These are phyloP conservation scores for Pangasius mekongensis DNA, from an alignment of 2,797 vertebrate genomes.

Conservation along the genomic window DNA sequence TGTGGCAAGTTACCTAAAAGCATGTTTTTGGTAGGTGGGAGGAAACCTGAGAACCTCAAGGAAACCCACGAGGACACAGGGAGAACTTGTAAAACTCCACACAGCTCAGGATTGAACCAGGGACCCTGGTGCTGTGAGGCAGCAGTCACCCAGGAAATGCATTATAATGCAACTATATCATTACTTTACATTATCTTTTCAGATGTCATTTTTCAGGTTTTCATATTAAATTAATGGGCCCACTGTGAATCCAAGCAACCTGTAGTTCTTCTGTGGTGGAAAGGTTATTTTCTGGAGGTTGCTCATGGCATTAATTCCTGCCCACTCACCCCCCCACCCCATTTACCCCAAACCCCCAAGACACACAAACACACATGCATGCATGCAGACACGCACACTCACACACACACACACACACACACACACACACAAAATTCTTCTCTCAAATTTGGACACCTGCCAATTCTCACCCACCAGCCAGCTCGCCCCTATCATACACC, in stretches of 20 bases:
- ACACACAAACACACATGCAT: too few species aligned
- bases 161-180: neutral
- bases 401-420: too few species aligned
- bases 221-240: constrained; percentile 39
- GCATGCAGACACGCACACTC: too few species aligned
- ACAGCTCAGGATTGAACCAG: neutral
- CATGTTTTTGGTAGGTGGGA: neutral
- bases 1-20: neutral
- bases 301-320: constrained; percentile 51
- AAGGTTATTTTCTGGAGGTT: constrained; percentile 56
- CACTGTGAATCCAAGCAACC: neutral
- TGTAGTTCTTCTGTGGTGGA: constrained; percentile 57
- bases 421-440: too few species aligned
- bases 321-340: too few species aligned
- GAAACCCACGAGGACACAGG: neutral
- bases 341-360: too few species aligned
- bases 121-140: neutral
- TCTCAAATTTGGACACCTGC: too few species aligned
- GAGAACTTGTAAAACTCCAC: neutral
- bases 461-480: too few species aligned
- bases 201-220: constrained; percentile 49
- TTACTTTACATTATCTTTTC: constrained; percentile 10
- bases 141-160: neutral
- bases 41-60: neutral
- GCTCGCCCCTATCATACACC: too few species aligned